A percentile compares a stretch with the other conserved stretches of the same genome.
These are phyloP conservation scores for Ibycter americanus DNA, from an alignment of 2,797 vertebrate genomes.

Conservation along the genomic window DNA sequence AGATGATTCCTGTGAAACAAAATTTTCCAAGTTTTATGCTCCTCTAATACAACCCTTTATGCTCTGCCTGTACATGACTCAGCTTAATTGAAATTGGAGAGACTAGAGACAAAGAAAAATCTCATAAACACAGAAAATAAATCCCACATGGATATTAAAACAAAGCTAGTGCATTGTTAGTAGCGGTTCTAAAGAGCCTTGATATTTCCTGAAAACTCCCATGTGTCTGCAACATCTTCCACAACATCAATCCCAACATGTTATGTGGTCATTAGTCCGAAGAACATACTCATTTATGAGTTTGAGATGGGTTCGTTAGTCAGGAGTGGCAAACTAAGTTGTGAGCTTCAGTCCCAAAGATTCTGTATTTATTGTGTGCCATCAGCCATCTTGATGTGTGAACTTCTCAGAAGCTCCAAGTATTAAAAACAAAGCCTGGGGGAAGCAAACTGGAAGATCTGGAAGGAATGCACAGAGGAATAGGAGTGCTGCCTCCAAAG, in stretches of 20 bases:
- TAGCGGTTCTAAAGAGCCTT: not conserved
- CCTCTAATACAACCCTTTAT: not conserved
- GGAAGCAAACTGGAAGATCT: not conserved
- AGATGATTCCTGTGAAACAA: not conserved
- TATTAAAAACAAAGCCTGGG: not conserved
- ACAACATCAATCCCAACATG: not conserved
- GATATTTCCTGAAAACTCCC: constrained; percentile 30
- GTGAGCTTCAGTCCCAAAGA: not conserved
- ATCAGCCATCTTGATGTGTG: not conserved
- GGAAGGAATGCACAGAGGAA: not conserved
- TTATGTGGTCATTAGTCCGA: not conserved
- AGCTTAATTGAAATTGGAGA: not conserved
- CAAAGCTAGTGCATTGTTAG: constrained; percentile 3
- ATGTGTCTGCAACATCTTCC: not conserved
- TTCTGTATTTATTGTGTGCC: not conserved
- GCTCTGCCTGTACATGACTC: not conserved
- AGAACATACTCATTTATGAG: not conserved
- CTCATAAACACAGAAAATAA: constrained; percentile 26
- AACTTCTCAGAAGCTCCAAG: not conserved
- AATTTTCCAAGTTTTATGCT: not conserved
- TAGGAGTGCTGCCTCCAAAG: not conserved
- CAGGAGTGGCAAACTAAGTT: not conserved
- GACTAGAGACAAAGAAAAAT: constrained; percentile 14
- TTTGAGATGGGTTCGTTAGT: not conserved
- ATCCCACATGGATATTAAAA: constrained; percentile 12